Base-by-base conservation (phyloP, 2,888 invertebrate genomes). In the Philaethria dido region DNA sequence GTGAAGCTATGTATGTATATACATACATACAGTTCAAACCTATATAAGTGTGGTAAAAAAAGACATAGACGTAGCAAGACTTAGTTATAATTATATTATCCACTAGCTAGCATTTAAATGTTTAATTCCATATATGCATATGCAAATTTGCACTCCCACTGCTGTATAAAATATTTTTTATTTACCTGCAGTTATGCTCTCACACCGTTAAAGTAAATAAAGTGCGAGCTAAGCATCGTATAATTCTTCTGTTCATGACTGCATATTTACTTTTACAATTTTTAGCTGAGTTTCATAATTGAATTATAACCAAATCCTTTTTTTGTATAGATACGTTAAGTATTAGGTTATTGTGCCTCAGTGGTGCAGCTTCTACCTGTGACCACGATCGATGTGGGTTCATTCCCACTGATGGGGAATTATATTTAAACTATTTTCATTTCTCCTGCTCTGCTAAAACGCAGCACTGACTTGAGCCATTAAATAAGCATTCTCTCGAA, bases 101-200 rank as follows among this genome's bases (percentile, higher is more conserved):
- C 65, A 59, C 64, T 62, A 62, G 62, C 62, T 62, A 52, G 29
- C 66, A 36, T 69, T 72, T 67, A 66, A 69, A 64, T 69, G 68
- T 69, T 69, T 69, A 69, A 69, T 67, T 71, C 47, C 69, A 64
- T 65, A 66, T 44, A 64, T 50, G 63, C 48, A 69, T 68, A 74
- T 71, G 72, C 70, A 71, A 68, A 72, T 66, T 60, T 67, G 29
- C 47, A 18, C 59, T 45, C 57, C 42, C 39, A 60, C 52, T 50
- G 50, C 54, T 59, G 57, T 67, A 62, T 64, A 60, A 29, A 36
- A 57, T 47, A 65, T 44, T 59, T 64, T 67, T 69, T 69, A 63
- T 69, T 57, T 57, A 61, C 39, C 62, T 55, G 44, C 66, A 62
- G 60, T 60, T 14, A 14, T 48, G 57, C 50, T 60, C 18, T 42